Evolutionary conservation across 2,113 vertebrate species (phyloP).

Genomic region (Holacanthus passer): DNA sequence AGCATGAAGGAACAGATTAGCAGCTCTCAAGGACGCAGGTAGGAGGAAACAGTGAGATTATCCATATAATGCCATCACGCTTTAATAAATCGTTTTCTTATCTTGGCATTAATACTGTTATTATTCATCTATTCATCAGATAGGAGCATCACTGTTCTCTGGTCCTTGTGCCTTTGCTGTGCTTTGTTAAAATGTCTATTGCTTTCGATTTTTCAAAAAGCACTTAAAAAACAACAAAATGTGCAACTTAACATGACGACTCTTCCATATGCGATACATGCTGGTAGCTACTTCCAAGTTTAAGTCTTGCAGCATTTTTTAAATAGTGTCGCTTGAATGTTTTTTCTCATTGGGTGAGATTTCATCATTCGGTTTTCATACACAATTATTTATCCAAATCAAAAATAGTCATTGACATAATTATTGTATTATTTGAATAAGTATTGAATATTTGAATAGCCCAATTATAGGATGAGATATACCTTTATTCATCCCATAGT

Average conservation of each 20-base stretch:
- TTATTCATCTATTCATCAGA: not conserved
- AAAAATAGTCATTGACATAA: not conserved
- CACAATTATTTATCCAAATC: not conserved
- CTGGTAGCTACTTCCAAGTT: not conserved
- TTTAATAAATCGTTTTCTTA: not conserved
- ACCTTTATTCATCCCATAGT: no score
- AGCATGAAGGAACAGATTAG: conserved; percentile 90
- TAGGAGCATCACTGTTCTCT: not conserved
- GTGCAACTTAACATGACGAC: not conserved
- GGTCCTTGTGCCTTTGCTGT: not conserved
- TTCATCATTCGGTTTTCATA: not conserved
- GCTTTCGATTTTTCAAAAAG: not conserved
- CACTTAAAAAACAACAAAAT: not conserved
- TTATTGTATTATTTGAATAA: no score
- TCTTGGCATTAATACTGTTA: fast-evolving
- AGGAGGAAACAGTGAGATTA: conserved; percentile 63
- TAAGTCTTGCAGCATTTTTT: not conserved
- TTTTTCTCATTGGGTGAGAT: not conserved
- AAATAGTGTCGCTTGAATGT: not conserved
- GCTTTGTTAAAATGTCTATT: not conserved
- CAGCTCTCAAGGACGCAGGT: conserved; percentile 90
- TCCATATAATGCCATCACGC: not conserved
- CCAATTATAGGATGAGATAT: no score
- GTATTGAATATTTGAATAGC: no score
- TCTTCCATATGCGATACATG: not conserved